Evolutionary conservation across 2,113 vertebrate species (phyloP), one percentile per base, ranked within the genome.

Genomic region (Scartelaos histophorus): DNA sequence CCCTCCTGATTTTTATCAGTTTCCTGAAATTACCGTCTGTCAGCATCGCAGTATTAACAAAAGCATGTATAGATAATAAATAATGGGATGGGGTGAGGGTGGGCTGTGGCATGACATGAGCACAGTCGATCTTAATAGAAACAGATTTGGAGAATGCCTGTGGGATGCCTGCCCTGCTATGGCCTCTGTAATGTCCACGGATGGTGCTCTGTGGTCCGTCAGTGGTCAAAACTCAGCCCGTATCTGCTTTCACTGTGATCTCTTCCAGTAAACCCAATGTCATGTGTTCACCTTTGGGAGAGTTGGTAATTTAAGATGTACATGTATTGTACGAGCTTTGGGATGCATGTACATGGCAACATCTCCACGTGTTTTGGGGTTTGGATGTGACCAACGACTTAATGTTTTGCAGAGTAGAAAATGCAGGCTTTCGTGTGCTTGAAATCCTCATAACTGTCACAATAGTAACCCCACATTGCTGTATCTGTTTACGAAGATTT

Each of bases 261-360:
- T 76, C 81, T 89, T 89, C 89, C 90, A 89, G 89, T 88, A 91
- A 91, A 88, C 82, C 87, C 74, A 86, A 87, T 87, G 87, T 90
- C 85, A 78, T 77, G 78, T 73, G 71, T 87, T 87, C 84, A 89
- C 87, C 88, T 90, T 90, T 68, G 80, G 88, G 83, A 90, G 75
- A 82, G 74, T 70, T 78, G 46, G 85, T 80, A 90, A 89, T 83
- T 81, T 82, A 74, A 90, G 85, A 88, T 75, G 76, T 78, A 79
- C 84, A 78, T 72, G 82, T 79, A 66, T 77, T 72, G 82, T 79
- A 66, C 79, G 29, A 80, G 80, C 22, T 5, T 56, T 65, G 82
- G 67, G 74, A 77, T 70, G 67, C 70, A 29, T 78, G 81, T 47
- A 69, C 68, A 17, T 46, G 54, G 53, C 82, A 69, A 34, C 53